Evolutionary conservation across 2,113 vertebrate species (phyloP).

Genomic region (Abramis brama): DNA sequence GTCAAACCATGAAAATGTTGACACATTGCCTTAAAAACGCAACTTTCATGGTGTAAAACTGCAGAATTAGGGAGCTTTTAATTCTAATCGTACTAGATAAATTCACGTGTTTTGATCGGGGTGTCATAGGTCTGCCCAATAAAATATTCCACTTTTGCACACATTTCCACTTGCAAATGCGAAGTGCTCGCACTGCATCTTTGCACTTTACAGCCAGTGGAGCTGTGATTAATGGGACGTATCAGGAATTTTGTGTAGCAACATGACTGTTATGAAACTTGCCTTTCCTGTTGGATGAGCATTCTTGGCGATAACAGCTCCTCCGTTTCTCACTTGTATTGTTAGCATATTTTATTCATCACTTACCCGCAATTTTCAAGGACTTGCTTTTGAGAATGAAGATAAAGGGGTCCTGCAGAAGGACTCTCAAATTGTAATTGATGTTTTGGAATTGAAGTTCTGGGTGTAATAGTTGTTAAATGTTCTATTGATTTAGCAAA

Average conservation of each 20-base stretch:
- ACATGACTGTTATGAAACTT: background rate
- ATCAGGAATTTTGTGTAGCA: background rate
- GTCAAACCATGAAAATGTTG: background rate
- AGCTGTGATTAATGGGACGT: background rate
- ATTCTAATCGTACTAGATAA: background rate
- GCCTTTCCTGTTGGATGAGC: background rate
- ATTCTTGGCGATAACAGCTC: background rate
- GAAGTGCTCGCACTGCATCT: background rate
- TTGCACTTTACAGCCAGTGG: background rate
- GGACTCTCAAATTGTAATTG: background rate
- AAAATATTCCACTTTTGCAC: background rate
- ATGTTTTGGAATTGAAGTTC: background rate
- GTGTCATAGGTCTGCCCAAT: background rate
- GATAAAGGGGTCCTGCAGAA: background rate
- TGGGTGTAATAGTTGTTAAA: background rate
- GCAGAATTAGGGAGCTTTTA: background rate
- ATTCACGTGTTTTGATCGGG: background rate
- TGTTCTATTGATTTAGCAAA: background rate
- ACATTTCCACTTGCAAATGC: background rate
- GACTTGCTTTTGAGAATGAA: background rate
- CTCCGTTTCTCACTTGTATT: too few species aligned
- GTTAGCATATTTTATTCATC: background rate
- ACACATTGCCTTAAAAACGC: background rate
- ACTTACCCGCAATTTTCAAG: background rate
- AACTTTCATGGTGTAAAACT: too few species aligned